Conservation (phyloP, 2,888 invertebrate genomes). For the Girardia tigrina region DNA sequence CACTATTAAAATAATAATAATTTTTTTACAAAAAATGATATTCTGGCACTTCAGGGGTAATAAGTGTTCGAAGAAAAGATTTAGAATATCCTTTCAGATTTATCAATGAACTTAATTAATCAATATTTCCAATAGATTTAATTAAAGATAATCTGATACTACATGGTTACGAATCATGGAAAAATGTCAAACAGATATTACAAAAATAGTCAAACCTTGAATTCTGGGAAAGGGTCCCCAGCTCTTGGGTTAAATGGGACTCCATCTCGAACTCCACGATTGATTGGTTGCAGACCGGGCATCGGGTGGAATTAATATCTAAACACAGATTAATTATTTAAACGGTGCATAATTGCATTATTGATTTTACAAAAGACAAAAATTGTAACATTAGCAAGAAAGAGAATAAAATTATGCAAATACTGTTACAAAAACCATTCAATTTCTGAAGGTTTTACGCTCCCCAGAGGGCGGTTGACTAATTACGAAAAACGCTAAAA, state of each 20-base stretch:
- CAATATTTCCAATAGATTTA: no score
- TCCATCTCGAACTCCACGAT: neutral
- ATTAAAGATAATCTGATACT: no score
- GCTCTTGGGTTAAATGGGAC: neutral
- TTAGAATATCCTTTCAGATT: no score
- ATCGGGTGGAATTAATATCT: constrained; percentile 5
- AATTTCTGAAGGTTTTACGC: neutral
- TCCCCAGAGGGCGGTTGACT: constrained; percentile 23
- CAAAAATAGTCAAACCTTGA: neutral
- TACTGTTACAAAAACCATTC: neutral
- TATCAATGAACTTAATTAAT: no score
- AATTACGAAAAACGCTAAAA: constrained; percentile 21
- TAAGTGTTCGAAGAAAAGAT: no score
- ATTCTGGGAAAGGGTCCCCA: neutral
- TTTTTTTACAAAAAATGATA: no score
- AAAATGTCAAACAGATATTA: no score
- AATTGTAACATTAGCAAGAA: neutral
- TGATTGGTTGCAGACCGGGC: neutral
- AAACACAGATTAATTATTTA: neutral
- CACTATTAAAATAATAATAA: no score
- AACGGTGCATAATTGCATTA: neutral
- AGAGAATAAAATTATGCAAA: neutral
- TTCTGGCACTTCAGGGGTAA: no score
- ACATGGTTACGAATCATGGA: no score
- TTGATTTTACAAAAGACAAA: neutral